Evolutionary conservation across 1,140 invertebrate genomes (phyloP).

Genomic region (Venturia canescens): DNA sequence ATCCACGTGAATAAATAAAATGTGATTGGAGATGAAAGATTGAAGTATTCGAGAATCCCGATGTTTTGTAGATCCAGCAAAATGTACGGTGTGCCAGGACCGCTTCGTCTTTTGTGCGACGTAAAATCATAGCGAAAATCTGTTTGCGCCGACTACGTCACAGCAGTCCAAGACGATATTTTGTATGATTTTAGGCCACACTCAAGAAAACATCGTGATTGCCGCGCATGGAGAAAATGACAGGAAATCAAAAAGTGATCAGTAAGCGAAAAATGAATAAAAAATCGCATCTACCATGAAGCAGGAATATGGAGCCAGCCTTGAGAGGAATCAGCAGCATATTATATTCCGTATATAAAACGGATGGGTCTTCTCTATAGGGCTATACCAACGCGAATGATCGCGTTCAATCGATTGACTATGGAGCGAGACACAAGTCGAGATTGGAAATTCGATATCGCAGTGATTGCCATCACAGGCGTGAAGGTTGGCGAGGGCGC

Average conservation of each 20-base stretch:
- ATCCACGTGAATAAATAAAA: not conserved
- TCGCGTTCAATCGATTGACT: not conserved
- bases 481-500: not conserved
- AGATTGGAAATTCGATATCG: constrained; percentile 21
- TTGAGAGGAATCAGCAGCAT: not conserved
- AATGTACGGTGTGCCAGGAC: no score
- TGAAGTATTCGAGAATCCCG: not conserved
- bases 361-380: not conserved
- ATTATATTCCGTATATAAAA: not conserved
- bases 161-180: no score
- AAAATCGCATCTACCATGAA: not conserved
- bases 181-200: no score
- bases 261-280: not conserved
- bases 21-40: not conserved
- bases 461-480: constrained; percentile 16
- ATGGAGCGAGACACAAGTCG: not conserved
- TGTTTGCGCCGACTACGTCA: no score
- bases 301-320: not conserved
- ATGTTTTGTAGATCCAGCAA: no score
- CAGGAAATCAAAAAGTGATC: no score
- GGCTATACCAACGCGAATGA: not conserved
- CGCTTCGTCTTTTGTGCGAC: no score
- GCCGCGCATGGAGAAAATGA: no score
- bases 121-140: no score
- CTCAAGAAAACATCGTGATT: no score